These are phyloP conservation scores for Sipha flava DNA, from an alignment of 1,140 invertebrate genomes.

Conservation along the genomic window DNA sequence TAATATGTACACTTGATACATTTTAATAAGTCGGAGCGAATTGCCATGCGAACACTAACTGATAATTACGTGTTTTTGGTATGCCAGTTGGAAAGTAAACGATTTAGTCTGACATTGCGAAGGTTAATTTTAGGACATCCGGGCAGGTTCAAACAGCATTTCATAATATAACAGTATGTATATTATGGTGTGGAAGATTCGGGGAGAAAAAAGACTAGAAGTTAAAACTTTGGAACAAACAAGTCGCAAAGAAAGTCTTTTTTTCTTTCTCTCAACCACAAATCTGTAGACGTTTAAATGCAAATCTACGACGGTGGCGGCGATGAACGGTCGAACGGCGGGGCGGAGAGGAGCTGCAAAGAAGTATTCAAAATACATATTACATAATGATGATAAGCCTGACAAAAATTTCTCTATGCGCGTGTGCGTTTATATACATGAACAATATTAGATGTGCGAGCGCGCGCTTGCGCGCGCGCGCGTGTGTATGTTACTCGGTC, in stretches of 20 bases:
- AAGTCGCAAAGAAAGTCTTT: background rate
- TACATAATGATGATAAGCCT: slow-evolving; percentile 1
- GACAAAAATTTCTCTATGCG: background rate
- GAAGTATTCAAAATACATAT: background rate
- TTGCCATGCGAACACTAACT: too few relatives aligned
- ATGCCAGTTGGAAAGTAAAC: too few relatives aligned
- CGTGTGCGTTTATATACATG: background rate
- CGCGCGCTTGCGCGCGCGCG: too few relatives aligned
- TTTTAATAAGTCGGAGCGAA: too few relatives aligned
- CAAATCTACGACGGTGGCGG: background rate
- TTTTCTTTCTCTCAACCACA: background rate
- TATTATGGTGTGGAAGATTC: too few relatives aligned
- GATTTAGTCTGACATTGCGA: too few relatives aligned
- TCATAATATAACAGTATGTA: too few relatives aligned
- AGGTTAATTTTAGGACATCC: too few relatives aligned
- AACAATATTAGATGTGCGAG: too few relatives aligned
- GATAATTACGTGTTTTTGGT: too few relatives aligned
- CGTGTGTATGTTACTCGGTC: background rate
- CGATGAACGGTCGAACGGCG: background rate
- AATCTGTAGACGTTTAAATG: slow-evolving; percentile 9
- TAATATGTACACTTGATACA: too few relatives aligned
- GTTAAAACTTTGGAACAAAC: background rate
- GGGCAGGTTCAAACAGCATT: too few relatives aligned
- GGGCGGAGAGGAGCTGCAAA: background rate
- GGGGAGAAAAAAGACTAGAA: background rate